Conservation (phyloP, 2,888 invertebrate genomes). For the Dilophus febrilis region DNA sequence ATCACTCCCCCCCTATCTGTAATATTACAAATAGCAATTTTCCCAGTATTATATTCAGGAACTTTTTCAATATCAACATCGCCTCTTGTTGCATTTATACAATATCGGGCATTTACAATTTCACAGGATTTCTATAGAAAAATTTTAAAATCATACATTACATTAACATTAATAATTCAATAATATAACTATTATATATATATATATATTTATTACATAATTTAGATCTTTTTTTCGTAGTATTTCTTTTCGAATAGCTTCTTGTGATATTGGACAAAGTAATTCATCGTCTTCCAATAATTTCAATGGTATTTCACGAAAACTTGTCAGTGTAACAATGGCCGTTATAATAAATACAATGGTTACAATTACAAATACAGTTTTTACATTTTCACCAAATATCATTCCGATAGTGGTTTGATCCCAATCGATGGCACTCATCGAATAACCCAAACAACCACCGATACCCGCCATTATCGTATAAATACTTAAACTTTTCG, state of each 20-base stretch:
- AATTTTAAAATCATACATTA: too few species aligned
- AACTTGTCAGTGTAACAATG: constrained; percentile 37
- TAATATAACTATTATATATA: too few species aligned
- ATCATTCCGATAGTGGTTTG: constrained; percentile 29
- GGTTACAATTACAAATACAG: constrained; percentile 38
- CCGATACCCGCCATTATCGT: constrained; percentile 47
- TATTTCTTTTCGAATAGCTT: constrained; percentile 22
- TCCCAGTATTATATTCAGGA: neutral
- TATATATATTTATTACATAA: too few species aligned
- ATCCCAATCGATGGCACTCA: constrained; percentile 43
- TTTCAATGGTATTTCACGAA: constrained; percentile 38
- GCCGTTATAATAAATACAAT: constrained; percentile 38
- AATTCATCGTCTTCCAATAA: constrained; percentile 25
- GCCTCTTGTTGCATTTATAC: too few species aligned
- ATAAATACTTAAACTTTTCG: constrained; percentile 40
- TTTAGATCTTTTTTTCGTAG: constrained; percentile 20
- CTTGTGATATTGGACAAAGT: constrained; percentile 22
- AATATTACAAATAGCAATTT: neutral
- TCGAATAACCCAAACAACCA: constrained; percentile 40
- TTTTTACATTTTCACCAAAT: constrained; percentile 39
- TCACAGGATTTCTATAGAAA: too few species aligned
- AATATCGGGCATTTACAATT: too few species aligned
- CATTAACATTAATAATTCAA: too few species aligned
- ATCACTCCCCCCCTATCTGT: too few species aligned
- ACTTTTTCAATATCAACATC: neutral